phyloP scores from a whole-genome alignment of 2,888 invertebrate genomes.

The Lithosia quadra region DNA sequence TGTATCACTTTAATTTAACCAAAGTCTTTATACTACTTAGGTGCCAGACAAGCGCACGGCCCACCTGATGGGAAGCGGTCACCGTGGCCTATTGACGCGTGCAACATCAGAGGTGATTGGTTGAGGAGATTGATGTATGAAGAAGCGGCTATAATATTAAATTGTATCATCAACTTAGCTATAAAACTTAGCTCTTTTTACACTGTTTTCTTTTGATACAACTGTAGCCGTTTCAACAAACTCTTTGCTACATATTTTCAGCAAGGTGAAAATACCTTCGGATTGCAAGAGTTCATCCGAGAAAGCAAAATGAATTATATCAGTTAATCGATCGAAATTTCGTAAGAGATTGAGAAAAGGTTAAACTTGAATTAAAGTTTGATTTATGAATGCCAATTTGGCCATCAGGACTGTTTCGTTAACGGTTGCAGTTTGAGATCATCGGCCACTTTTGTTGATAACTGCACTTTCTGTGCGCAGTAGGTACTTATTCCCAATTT shows the following conservation, averaged over 20 bases:
- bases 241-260: not conserved
- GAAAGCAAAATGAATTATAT: conserved; percentile 65
- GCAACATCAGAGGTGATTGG: too few species aligned
- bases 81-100: too few species aligned
- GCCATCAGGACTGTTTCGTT: conserved; percentile 57
- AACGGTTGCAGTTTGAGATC: conserved; percentile 46
- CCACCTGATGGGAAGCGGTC: too few species aligned
- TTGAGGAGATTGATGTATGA: not conserved
- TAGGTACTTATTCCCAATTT: conserved; percentile 13
- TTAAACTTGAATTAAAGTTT: conserved; percentile 68
- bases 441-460: conserved; percentile 39
- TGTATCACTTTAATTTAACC: too few species aligned
- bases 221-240: not conserved
- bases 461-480: conserved; percentile 32
- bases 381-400: conserved; percentile 75
- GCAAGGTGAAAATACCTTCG: conserved; percentile 6
- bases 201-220: not conserved
- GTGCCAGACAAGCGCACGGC: too few species aligned
- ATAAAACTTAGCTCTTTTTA: not conserved
- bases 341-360: conserved; percentile 58
- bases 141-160: not conserved
- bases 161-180: not conserved
- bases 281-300: conserved; percentile 58
- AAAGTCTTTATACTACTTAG: too few species aligned
- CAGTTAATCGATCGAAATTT: conserved; percentile 69